Evolutionary conservation across 2,888 invertebrate genomes (phyloP), one percentile per base, ranked within the genome.

Genomic region (Metopia argyrocephala): DNA sequence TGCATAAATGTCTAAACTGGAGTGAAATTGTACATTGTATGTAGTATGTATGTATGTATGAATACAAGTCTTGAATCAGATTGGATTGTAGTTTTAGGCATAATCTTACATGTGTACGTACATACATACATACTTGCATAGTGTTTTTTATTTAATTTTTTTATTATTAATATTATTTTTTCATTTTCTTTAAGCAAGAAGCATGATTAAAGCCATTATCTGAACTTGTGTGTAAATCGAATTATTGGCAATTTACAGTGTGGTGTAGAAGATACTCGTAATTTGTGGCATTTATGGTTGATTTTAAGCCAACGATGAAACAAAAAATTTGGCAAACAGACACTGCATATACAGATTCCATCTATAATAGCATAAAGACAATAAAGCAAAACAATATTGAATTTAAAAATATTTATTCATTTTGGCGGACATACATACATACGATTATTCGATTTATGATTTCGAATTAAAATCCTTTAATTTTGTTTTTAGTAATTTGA

Each of bases 161-260:
- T 48, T 54, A 38, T 65, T 61, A 57, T 23, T 48, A 38, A 66
- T 66, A 31, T 23, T 45, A 25, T 64, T 18, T 23, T 9, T 62
- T 28, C 50, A 6, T n/a, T 20, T 71, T 50, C 25, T 38, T 71
- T 65, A 31, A 31, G 45, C 54, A 70, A 81, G 59, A 74, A 74
- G 65, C 65, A 78, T 73, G 73, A 81, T 70, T 76, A 61, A 66
- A 76, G 74, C 61, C 82, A 83, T 83, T 83, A 84, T 82, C 79
- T 74, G 80, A 75, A 83, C 79, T 84, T 84, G 86, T 88, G 87
- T 87, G 88, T 88, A 88, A 89, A 88, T 88, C 88, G 88, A 88
- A 88, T 88, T 88, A 88, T 89, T 88, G 87, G 87, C 88, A 89
- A 87, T 88, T 88, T 88, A 87, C 79, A 78, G 79, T 75, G 78